phyloP scores from a whole-genome alignment of 64 coral and sea anemone species.

The Astreopora myriophthalma region DNA sequence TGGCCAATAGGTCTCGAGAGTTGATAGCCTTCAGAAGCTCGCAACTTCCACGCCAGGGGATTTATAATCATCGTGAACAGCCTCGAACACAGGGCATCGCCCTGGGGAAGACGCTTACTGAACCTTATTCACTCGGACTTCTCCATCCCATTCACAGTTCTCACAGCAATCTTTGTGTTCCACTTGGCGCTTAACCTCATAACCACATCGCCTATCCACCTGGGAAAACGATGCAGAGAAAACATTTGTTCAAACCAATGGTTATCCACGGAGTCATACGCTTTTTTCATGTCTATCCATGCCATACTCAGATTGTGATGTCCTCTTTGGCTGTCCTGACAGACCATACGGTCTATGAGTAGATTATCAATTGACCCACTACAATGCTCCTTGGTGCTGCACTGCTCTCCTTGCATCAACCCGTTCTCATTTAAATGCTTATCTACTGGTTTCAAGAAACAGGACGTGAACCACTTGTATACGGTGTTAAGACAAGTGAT shows the following conservation, averaged over 20 bases:
- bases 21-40: not conserved
- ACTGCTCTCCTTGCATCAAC: not conserved
- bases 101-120: not conserved
- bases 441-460: not conserved
- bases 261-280: constrained; percentile 6
- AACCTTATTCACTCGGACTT: not conserved
- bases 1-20: not conserved
- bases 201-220: constrained; percentile 3
- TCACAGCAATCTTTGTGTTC: constrained; percentile 38
- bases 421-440: not conserved
- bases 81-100: not conserved
- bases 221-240: not conserved
- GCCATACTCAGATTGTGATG: not conserved
- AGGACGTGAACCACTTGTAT: constrained; percentile 15
- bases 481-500: not conserved
- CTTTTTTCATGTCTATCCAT: not conserved
- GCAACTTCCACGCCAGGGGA: not conserved
- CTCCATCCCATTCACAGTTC: not conserved
- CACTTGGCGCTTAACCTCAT: constrained; percentile 3
- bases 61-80: not conserved
- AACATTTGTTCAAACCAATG: not conserved
- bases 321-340: not conserved
- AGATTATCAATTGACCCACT: not conserved
- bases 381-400: not conserved
- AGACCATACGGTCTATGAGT: not conserved